Base-by-base conservation (phyloP, 2,888 invertebrate species). In the Troides aeacus region DNA sequence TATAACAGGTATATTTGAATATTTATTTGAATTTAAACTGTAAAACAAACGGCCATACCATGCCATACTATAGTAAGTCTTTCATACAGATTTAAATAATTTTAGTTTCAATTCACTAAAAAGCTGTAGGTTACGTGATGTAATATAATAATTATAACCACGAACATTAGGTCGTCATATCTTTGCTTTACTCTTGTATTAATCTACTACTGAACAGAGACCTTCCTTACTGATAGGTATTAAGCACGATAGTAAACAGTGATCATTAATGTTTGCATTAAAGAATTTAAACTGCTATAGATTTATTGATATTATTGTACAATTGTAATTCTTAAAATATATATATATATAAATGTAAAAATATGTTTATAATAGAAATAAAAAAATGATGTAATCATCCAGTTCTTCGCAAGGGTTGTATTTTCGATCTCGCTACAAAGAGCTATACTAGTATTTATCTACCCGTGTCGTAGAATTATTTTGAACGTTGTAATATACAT, bases 401-500 rank as follows among this genome's bases (percentile, higher is more conserved):
- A 58, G 24, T 62, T 23, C 39, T n/a, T 36, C 18, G 62, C 30
- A 30, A 53, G 50, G 36, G 62, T 63, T 42, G 62, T 66, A 66
- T 70, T 65, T 66, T 70, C 59, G 70, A 66, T 53, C 66, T 39
- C 66, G 39, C 42, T 66, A 70, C 63, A 67, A 62, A 70, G 61
- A 67, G 67, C 72, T 66, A 69, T 66, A 67, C 67, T 60, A 60
- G 70, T 73, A 73, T 73, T 72, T 72, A 72, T 71, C 64, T 61
- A 64, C 23, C 64, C 64, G 64, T 70, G 70, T 67, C 53, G 61
- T 73, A 71, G 68, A 70, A 71, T 72, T 73, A 73, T 73, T 77
- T 74, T 76, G 74, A 74, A 77, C 76, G 85, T 87, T 88, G 89
- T 90, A 90, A 87, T 86, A 83, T 83, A 87, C 85, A 86, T 86